Evolutionary conservation across 2,113 vertebrate species (phyloP).

Genomic region (Athene noctua): DNA sequence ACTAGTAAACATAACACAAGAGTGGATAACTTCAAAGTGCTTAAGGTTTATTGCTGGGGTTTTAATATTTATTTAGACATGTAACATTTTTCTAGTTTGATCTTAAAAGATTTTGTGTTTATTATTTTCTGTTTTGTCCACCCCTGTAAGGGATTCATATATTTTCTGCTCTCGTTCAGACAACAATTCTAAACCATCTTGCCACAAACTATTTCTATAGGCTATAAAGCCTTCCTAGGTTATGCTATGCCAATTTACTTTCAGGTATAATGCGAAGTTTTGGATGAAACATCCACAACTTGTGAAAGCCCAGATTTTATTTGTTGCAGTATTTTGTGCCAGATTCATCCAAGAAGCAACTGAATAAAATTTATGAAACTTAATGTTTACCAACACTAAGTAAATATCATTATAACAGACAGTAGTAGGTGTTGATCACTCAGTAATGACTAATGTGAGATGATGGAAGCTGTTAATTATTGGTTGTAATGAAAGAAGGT

Average conservation of each 20-base stretch:
- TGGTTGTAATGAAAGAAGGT: not conserved
- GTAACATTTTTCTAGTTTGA: not conserved
- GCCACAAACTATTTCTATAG: not conserved
- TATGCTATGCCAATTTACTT: not conserved
- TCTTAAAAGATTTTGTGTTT: not conserved
- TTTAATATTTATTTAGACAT: not conserved
- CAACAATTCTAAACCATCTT: not conserved
- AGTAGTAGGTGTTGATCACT: not conserved
- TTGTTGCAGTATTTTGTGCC: not conserved
- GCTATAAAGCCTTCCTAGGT: not conserved
- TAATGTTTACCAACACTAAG: conserved; percentile 4
- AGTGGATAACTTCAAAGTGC: not conserved
- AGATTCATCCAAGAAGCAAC: not conserved
- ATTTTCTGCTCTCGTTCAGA: not conserved
- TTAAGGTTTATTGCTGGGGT: not conserved
- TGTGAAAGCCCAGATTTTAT: conserved; percentile 27
- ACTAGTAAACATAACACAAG: not conserved
- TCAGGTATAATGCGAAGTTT: conserved; percentile 10
- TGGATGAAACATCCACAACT: not conserved
- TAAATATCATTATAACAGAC: not conserved
- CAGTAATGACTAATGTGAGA: not conserved
- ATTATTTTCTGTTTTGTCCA: not conserved
- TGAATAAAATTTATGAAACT: conserved; percentile 8
- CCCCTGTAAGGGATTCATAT: not conserved
- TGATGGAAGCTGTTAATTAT: conserved; percentile 9